These are phyloP conservation scores for Perca fluviatilis DNA, from an alignment of 2,113 vertebrate genomes.

Conservation along the genomic window DNA sequence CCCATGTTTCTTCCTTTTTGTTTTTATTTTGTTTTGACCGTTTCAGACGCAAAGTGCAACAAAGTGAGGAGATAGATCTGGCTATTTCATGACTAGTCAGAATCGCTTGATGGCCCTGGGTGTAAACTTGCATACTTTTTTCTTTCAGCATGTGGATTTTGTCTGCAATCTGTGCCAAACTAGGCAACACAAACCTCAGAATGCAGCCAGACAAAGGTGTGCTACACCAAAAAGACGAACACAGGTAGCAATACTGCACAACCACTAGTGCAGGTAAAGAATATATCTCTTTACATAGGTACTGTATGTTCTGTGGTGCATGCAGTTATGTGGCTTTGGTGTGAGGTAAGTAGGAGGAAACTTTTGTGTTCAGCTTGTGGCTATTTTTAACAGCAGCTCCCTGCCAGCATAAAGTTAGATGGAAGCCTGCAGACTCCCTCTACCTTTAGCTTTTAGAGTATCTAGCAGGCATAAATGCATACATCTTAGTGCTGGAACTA, in stretches of 20 bases:
- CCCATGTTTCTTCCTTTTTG: background rate
- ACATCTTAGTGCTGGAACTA: background rate
- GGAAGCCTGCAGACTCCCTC: slow-evolving; percentile 44
- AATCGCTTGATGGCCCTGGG: slow-evolving; percentile 18
- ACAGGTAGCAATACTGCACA: slow-evolving; percentile 46
- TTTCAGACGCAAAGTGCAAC: background rate
- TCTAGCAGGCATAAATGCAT: slow-evolving; percentile 10
- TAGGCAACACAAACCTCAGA: slow-evolving; percentile 32
- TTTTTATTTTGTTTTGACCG: slow-evolving; percentile 12
- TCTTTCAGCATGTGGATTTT: slow-evolving; percentile 43
- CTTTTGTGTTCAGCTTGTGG: slow-evolving; percentile 62
- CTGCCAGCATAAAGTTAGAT: slow-evolving; percentile 63
- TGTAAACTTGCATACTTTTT: slow-evolving; percentile 32
- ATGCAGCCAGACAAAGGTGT: slow-evolving; percentile 51
- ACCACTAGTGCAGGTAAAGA: slow-evolving; percentile 38
- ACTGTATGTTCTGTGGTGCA: slow-evolving; percentile 39
- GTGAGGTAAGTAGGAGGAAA: slow-evolving; percentile 64
- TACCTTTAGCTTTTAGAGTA: slow-evolving; percentile 12
- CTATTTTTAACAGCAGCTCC: slow-evolving; percentile 78
- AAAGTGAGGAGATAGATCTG: slow-evolving; percentile 38
- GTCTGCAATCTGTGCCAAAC: slow-evolving; percentile 46
- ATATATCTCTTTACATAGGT: slow-evolving; percentile 45
- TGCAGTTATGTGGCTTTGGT: slow-evolving; percentile 53
- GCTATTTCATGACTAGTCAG: slow-evolving; percentile 41
- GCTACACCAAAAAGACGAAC: slow-evolving; percentile 56